phyloP scores from a whole-genome alignment of 2,888 invertebrate genomes.

The Rhagophthalmus giganteus region DNA sequence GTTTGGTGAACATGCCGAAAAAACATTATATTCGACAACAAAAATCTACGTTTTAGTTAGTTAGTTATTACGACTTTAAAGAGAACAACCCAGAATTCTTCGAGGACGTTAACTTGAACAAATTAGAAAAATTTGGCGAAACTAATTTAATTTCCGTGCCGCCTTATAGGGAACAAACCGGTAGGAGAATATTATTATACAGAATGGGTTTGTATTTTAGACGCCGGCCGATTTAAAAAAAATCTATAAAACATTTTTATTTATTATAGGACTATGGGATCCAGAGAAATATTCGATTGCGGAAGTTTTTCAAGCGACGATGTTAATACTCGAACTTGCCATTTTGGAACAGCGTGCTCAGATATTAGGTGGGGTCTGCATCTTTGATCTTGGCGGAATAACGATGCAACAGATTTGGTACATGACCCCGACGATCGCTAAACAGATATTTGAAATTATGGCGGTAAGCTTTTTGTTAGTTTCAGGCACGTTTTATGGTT shows the following conservation, averaged over 20 bases:
- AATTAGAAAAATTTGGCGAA: constrained; percentile 67
- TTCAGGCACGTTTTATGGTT: neutral
- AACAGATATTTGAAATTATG: constrained; percentile 69
- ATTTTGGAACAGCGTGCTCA: constrained; percentile 75
- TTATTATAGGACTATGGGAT: constrained; percentile 76
- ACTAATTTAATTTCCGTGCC: constrained; percentile 71
- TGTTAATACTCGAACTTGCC: constrained; percentile 72
- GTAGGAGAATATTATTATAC: constrained; percentile 71
- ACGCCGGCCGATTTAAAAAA: too few species aligned
- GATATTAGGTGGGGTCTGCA: constrained; percentile 74
- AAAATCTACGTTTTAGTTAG: constrained; percentile 59
- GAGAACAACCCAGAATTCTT: constrained; percentile 71
- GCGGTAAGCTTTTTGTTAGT: constrained; percentile 63
- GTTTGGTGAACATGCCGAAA: constrained; percentile 34
- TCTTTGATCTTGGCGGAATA: constrained; percentile 75
- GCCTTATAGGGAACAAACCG: constrained; percentile 75
- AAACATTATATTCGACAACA: constrained; percentile 33
- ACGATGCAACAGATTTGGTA: constrained; percentile 73
- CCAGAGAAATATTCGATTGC: constrained; percentile 66
- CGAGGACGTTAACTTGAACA: constrained; percentile 67
- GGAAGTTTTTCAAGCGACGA: constrained; percentile 72
- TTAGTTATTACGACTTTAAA: constrained; percentile 75
- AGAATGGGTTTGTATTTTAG: constrained; percentile 74
- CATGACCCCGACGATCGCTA: constrained; percentile 70
- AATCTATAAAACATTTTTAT: too few species aligned